Percentiles rank a stretch among this genome's conserved stretches.
Evolutionary conservation across 1,140 invertebrate genomes (phyloP).

Genomic region (Aphaenogaster ashmeadi): DNA sequence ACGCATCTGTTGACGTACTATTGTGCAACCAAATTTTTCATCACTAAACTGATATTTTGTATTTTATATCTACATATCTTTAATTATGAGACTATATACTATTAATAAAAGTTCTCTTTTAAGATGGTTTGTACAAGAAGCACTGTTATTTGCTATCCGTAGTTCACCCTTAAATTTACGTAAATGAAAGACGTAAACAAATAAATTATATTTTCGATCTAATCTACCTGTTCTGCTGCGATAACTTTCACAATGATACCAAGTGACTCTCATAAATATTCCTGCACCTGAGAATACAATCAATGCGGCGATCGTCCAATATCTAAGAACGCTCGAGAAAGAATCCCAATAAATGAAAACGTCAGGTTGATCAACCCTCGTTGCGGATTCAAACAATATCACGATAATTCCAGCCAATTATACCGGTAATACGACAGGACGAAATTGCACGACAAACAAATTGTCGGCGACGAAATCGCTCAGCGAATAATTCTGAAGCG

Average conservation of each 20-base stretch:
- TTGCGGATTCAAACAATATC: neutral
- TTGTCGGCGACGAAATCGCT: slow-evolving; percentile 71
- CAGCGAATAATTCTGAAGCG: slow-evolving; percentile 68
- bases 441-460: slow-evolving; percentile 71
- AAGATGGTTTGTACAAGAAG: neutral
- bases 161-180: neutral
- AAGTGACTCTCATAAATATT: slow-evolving; percentile 48
- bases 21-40: neutral
- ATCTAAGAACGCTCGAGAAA: slow-evolving; percentile 34
- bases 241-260: slow-evolving; percentile 23
- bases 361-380: slow-evolving; percentile 8
- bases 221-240: too few species aligned
- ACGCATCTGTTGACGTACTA: neutral
- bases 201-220: neutral
- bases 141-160: neutral
- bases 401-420: slow-evolving; percentile 41
- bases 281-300: slow-evolving; percentile 21
- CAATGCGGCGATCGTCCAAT: slow-evolving; percentile 1
- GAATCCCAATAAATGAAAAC: slow-evolving; percentile 45
- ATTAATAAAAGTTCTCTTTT: slow-evolving; percentile 5
- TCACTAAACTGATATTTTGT: neutral
- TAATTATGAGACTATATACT: neutral
- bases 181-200: slow-evolving; percentile 2
- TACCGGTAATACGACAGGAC: slow-evolving; percentile 54
- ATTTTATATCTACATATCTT: neutral